Percentiles rank a stretch among this genome's conserved stretches.
These are phyloP conservation scores for Agriotes lineatus DNA, from an alignment of 2,888 invertebrate genomes.

Conservation along the genomic window DNA sequence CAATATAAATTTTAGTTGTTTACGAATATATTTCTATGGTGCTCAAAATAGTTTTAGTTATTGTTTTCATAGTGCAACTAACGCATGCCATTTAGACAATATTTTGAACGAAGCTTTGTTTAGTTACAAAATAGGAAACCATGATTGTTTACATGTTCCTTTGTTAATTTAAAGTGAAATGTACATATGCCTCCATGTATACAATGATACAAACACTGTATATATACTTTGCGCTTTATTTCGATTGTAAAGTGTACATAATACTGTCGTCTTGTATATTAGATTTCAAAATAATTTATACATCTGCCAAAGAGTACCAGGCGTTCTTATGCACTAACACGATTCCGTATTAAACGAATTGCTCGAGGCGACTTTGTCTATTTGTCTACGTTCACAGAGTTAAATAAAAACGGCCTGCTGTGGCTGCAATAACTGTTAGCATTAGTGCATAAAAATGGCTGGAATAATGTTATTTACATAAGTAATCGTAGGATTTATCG, in stretches of 20 bases:
- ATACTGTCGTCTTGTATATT: slow-evolving; percentile 43
- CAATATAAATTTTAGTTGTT: slow-evolving; percentile 39
- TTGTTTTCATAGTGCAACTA: slow-evolving; percentile 34
- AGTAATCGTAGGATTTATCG: slow-evolving; percentile 17
- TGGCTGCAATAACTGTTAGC: neutral
- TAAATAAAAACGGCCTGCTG: too few species aligned
- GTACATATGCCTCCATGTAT: slow-evolving; percentile 46
- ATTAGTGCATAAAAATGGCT: slow-evolving; percentile 27
- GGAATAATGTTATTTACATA: slow-evolving; percentile 28
- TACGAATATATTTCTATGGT: slow-evolving; percentile 39
- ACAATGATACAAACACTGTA: slow-evolving; percentile 25
- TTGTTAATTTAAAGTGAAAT: slow-evolving; percentile 38
- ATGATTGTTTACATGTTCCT: slow-evolving; percentile 41
- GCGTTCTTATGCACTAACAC: slow-evolving; percentile 37
- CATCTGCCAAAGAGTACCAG: slow-evolving; percentile 44
- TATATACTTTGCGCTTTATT: slow-evolving; percentile 36
- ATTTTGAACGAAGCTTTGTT: slow-evolving; percentile 12
- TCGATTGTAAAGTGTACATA: slow-evolving; percentile 48
- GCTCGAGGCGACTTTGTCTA: too few species aligned
- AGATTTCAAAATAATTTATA: slow-evolving; percentile 43
- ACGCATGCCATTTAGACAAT: slow-evolving; percentile 34
- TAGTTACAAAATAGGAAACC: slow-evolving; percentile 2
- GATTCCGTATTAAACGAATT: too few species aligned
- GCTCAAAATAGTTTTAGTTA: slow-evolving; percentile 43
- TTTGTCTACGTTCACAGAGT: too few species aligned